Conservation (phyloP, 2,113 vertebrate genomes). For the Cottus gobio region DNA sequence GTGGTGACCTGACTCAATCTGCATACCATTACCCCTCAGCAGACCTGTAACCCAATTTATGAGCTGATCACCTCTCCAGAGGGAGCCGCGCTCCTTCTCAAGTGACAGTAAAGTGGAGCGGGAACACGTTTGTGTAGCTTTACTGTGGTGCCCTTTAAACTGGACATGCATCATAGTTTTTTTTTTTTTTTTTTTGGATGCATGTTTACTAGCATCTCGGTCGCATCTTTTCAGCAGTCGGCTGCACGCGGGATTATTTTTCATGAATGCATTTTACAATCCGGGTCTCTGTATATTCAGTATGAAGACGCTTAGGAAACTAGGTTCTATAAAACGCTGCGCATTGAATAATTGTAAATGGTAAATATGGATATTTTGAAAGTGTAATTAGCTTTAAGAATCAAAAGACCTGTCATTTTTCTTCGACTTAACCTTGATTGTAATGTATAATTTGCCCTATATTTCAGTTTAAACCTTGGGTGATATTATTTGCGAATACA, state of each 20-base stretch:
- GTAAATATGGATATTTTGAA: background rate
- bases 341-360: background rate
- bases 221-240: conserved; percentile 3
- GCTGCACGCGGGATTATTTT: conserved; percentile 9
- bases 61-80: conserved; percentile 56
- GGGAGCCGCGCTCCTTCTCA: conserved; percentile 22
- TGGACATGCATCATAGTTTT: background rate
- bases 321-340: background rate
- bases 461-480: conserved; percentile 12
- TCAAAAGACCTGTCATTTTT: background rate
- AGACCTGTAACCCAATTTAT: conserved; percentile 73
- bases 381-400: conserved; percentile 21
- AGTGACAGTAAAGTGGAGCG: conserved; percentile 40
- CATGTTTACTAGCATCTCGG: conserved; percentile 30
- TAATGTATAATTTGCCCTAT: background rate
- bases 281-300: background rate
- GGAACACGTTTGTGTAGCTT: conserved; percentile 41
- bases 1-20: conserved; percentile 71
- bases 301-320: background rate
- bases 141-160: conserved; percentile 52
- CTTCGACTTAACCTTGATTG: conserved; percentile 4
- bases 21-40: conserved; percentile 72
- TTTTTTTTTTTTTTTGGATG: background rate
- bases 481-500: background rate
- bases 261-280: conserved; percentile 2